phyloP scores from a whole-genome alignment of 2,797 vertebrate species.

The Cryptoblepharus egeriae region DNA sequence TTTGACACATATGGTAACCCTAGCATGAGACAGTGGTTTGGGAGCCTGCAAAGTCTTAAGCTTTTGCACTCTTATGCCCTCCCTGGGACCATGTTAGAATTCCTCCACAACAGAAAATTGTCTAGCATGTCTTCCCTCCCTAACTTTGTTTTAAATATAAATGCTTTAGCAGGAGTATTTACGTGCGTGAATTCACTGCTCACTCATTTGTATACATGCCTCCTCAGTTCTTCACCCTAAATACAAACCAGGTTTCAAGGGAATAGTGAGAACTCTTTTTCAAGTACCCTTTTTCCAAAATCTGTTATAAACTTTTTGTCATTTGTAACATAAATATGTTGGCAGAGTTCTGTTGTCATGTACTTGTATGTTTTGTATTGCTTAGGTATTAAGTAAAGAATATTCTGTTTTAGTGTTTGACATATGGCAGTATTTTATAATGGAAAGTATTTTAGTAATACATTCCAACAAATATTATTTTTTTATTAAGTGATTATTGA shows the following conservation, averaged over 20 bases:
- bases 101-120: conserved; percentile 43
- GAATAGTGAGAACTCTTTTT: background rate
- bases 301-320: background rate
- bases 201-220: conserved; percentile 29
- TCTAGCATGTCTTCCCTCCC: background rate
- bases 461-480: conserved; percentile 24
- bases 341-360: background rate
- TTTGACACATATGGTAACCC: too few relatives aligned
- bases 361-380: background rate
- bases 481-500: conserved; percentile 35
- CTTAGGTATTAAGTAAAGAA: background rate
- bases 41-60: conserved; percentile 19
- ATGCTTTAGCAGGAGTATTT: conserved; percentile 30
- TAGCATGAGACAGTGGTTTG: conserved; percentile 3
- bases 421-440: background rate
- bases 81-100: too few relatives aligned
- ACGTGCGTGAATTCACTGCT: background rate
- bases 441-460: conserved; percentile 19
- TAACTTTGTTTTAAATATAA: conserved; percentile 33
- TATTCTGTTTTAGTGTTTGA: background rate
- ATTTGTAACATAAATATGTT: background rate
- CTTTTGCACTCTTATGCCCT: too few relatives aligned
- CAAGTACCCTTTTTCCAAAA: background rate
- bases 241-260: conserved; percentile 20
- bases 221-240: conserved; percentile 27